Conservation (phyloP, 2,113 vertebrate genomes). For the Melanotaenia duboulayi region DNA sequence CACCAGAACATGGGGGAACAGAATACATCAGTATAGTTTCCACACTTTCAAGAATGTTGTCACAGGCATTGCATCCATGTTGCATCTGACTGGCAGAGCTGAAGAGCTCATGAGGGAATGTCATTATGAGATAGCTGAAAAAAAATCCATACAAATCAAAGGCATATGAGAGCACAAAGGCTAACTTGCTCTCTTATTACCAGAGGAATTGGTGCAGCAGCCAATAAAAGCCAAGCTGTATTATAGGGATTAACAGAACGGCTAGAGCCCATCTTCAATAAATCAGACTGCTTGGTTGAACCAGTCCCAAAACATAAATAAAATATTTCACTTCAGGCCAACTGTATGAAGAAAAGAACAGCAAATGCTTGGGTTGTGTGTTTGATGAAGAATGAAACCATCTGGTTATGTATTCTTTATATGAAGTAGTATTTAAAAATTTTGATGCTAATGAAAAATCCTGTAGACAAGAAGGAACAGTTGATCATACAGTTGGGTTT, state of each 20-base stretch:
- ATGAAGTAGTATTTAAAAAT: not conserved
- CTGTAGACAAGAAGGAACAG: not conserved
- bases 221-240: conserved; percentile 4
- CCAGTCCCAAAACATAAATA: conserved; percentile 41
- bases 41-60: not conserved
- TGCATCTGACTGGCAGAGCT: conserved; percentile 1
- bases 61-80: conserved; percentile 3
- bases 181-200: conserved; percentile 26
- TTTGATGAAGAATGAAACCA: not conserved
- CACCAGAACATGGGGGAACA: not conserved
- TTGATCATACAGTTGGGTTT: not conserved
- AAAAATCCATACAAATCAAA: conserved; percentile 11
- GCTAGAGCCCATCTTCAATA: conserved; percentile 45
- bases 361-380: conserved; percentile 5
- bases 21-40: not conserved
- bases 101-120: not conserved
- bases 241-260: conserved; percentile 31
- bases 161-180: not conserved
- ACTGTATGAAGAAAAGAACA: conserved; percentile 7
- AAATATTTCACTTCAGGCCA: conserved; percentile 42
- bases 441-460: not conserved
- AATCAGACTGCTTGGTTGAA: conserved; percentile 46
- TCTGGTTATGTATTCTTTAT: not conserved
- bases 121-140: not conserved
- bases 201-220: not conserved